Evolutionary conservation across 2,113 vertebrate species (phyloP).

Genomic region (Rhineura floridana): DNA sequence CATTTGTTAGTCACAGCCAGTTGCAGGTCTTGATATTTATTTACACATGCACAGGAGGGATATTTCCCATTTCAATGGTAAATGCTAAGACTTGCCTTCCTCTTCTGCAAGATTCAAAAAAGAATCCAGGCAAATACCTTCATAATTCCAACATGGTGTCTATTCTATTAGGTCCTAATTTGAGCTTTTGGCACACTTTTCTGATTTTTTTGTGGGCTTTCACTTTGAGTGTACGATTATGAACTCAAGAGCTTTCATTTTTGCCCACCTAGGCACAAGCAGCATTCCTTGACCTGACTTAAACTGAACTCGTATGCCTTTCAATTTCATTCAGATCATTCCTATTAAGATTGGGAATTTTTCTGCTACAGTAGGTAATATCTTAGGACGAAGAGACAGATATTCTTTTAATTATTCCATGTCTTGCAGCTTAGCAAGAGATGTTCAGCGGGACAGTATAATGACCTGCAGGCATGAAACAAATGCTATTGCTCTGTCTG

Average conservation of each 20-base stretch:
- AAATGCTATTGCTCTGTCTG: not conserved
- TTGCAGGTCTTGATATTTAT: slow-evolving; percentile 19
- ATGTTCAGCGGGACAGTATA: slow-evolving; percentile 21
- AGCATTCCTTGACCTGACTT: not conserved
- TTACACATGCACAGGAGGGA: not conserved
- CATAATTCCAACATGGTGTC: not conserved
- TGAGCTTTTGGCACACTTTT: slow-evolving; percentile 6
- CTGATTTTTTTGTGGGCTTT: not conserved
- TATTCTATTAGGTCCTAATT: not conserved
- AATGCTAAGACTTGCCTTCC: slow-evolving; percentile 12
- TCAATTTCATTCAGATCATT: slow-evolving; percentile 34
- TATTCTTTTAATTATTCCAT: slow-evolving; percentile 52
- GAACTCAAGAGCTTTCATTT: not conserved
- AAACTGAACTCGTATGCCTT: not conserved
- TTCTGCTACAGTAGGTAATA: slow-evolving; percentile 38
- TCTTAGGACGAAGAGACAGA: slow-evolving; percentile 44
- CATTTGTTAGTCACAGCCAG: not conserved
- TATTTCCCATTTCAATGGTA: not conserved
- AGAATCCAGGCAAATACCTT: not conserved
- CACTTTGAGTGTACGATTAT: slow-evolving; percentile 8
- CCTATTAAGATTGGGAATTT: slow-evolving; percentile 26
- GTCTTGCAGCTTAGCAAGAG: slow-evolving; percentile 17
- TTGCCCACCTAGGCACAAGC: not conserved
- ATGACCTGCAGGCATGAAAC: slow-evolving; percentile 43
- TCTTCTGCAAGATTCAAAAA: not conserved